These are phyloP conservation scores for Apis mellifera DNA, from an alignment of 1,140 invertebrate genomes.

Conservation along the genomic window Amel_HAv3.1 CM009932.2:7140501-7141000, in stretches of 20 bases:
- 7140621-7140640: constrained; percentile 35
- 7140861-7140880: constrained; percentile 18
- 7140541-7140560: neutral
- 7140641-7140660: constrained; percentile 46
- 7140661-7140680: constrained; percentile 46
- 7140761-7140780: constrained; percentile 37
- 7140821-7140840: constrained; percentile 37
- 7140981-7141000: too few species aligned
- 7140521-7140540: neutral
- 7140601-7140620: constrained; percentile 69
- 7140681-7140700: constrained; percentile 44
- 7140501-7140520: too few species aligned
- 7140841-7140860: constrained; percentile 23
- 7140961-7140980: too few species aligned
- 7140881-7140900: neutral
- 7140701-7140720: constrained; percentile 31
- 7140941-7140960: too few species aligned
- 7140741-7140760: constrained; percentile 36
- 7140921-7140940: neutral
- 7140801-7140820: constrained; percentile 10
- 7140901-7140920: neutral
- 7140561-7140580: neutral
- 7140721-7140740: constrained; percentile 26
- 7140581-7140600: constrained; percentile 59
- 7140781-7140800: neutral